Evolutionary conservation across 2,888 invertebrate species (phyloP).

Genomic region (Orthonychiurus folsomi): DNA sequence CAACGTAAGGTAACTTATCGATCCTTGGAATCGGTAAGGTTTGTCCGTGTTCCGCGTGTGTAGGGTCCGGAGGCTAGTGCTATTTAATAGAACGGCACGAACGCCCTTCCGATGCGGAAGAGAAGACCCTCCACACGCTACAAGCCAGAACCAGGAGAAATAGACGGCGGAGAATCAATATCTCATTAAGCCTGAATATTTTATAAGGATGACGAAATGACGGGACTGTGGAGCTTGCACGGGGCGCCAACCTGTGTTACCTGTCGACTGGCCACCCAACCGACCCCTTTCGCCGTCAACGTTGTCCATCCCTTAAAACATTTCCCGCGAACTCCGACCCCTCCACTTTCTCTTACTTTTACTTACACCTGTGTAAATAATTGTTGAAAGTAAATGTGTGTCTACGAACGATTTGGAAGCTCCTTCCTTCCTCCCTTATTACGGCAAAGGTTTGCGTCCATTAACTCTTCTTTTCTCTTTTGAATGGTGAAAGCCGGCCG

Average conservation of each 20-base stretch:
- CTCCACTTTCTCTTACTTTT: constrained; percentile 10
- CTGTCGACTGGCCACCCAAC: too few relatives aligned
- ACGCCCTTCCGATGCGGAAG: not conserved
- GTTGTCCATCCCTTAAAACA: too few relatives aligned
- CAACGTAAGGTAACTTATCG: not conserved
- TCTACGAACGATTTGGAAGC: too few relatives aligned
- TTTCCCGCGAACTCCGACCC: too few relatives aligned
- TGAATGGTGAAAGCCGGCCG: too few relatives aligned
- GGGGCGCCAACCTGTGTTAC: too few relatives aligned
- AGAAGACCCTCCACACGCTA: too few relatives aligned
- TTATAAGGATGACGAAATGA: constrained; percentile 32
- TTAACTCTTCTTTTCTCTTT: too few relatives aligned
- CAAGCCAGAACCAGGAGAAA: not conserved
- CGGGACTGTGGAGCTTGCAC: not conserved
- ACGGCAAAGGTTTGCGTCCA: too few relatives aligned
- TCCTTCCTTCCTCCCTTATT: too few relatives aligned
- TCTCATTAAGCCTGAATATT: constrained; percentile 40
- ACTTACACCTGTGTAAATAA: constrained; percentile 18
- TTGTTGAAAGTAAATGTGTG: constrained; percentile 9
- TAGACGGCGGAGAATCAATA: constrained; percentile 36
- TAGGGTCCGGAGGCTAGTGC: not conserved
- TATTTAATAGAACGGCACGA: not conserved
- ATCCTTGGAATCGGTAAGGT: not conserved
- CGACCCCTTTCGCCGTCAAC: too few relatives aligned
- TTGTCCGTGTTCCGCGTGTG: not conserved